phyloP scores from a whole-genome alignment of 2,888 invertebrate species.

The Ichneumoninae sp. region DNA sequence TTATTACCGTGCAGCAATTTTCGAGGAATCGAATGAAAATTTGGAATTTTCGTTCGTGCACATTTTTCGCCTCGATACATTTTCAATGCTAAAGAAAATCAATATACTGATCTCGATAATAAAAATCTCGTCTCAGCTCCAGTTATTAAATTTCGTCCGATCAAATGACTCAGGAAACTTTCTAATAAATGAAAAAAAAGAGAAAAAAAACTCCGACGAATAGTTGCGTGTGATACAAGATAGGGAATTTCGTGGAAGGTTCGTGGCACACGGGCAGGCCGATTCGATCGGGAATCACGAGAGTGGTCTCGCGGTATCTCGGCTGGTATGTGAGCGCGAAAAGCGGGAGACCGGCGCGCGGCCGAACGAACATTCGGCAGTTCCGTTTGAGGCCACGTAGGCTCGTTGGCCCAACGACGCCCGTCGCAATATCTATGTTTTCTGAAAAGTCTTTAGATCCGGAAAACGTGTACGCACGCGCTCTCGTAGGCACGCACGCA shows the following conservation, averaged over 20 bases:
- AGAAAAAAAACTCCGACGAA: not conserved
- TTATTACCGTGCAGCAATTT: too few species aligned
- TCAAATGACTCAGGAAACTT: conserved; percentile 11
- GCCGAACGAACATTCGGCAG: conserved; percentile 1
- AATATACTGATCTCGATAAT: not conserved
- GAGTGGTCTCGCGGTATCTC: conserved; percentile 11
- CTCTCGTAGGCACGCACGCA: conserved; percentile 29
- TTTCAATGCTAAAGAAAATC: not conserved
- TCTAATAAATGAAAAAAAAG: conserved; percentile 17
- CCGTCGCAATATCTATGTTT: conserved; percentile 74
- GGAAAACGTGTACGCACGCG: conserved; percentile 70
- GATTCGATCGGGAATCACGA: conserved; percentile 5
- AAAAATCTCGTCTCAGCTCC: not conserved
- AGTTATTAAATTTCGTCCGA: not conserved
- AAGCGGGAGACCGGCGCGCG: conserved; percentile 15
- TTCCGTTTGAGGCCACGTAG: conserved; percentile 48
- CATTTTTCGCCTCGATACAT: not conserved
- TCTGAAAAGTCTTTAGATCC: conserved; percentile 78
- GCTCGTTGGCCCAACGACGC: conserved; percentile 10
- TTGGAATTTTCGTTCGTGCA: not conserved
- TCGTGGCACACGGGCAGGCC: not conserved
- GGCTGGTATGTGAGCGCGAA: conserved; percentile 8
- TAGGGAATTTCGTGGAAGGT: conserved; percentile 2
- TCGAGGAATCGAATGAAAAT: not conserved
- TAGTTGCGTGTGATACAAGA: conserved; percentile 10